A percentile compares a stretch with the other conserved stretches of the same genome.
Evolutionary conservation across 2,888 invertebrate genomes (phyloP).

Genomic region (Lathronympha strigana): DNA sequence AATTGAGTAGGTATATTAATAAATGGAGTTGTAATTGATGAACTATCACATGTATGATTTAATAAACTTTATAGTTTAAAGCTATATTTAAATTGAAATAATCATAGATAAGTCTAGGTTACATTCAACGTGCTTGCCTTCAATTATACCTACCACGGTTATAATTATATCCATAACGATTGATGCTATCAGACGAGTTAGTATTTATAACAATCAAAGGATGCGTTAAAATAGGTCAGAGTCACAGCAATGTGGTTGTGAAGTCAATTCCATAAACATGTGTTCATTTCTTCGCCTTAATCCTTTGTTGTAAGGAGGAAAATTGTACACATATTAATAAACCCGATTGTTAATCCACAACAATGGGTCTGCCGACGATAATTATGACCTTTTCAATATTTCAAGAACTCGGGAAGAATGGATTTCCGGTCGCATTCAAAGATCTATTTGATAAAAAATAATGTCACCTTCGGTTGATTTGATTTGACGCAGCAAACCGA

Average conservation of each 20-base stretch:
- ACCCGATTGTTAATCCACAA: constrained; percentile 5
- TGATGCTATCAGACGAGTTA: constrained; percentile 17
- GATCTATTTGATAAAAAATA: constrained; percentile 6
- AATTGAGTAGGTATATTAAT: too few relatives aligned
- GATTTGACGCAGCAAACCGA: background rate
- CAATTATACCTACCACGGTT: constrained; percentile 6
- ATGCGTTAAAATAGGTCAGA: constrained; percentile 30
- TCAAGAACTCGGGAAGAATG: background rate
- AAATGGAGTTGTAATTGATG: too few relatives aligned
- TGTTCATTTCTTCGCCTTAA: too few relatives aligned
- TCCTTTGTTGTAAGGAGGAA: too few relatives aligned
- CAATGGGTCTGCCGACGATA: constrained; percentile 20
- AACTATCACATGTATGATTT: too few relatives aligned
- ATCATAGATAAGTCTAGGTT: too few relatives aligned
- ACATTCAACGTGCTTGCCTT: background rate
- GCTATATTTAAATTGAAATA: too few relatives aligned
- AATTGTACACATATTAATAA: too few relatives aligned
- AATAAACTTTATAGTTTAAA: too few relatives aligned
- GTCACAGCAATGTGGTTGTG: background rate
- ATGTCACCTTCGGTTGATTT: background rate
- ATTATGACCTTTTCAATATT: constrained; percentile 14
- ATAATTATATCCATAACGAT: too few relatives aligned
- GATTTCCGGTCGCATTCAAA: background rate
- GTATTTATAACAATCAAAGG: constrained; percentile 33
- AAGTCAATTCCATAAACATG: too few relatives aligned